phyloP scores from a whole-genome alignment of 2,888 invertebrate genomes.

The Pheosia gnoma region DNA sequence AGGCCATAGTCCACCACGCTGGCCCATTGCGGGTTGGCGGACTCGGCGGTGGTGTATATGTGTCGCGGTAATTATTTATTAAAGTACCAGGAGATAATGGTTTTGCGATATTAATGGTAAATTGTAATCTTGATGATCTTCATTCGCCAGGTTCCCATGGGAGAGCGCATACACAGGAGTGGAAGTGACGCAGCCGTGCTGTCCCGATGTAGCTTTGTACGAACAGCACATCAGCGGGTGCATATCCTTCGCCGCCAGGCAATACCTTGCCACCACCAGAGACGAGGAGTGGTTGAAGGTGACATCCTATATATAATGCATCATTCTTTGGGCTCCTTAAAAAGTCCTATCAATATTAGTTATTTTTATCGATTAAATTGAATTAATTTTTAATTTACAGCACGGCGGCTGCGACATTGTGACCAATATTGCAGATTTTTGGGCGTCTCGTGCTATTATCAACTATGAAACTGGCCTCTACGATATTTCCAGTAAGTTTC shows the following conservation, averaged over 20 bases:
- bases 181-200: constrained; percentile 85
- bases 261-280: constrained; percentile 72
- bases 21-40: too few species aligned
- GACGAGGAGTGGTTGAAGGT: constrained; percentile 78
- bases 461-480: constrained; percentile 74
- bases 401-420: constrained; percentile 83
- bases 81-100: too few species aligned
- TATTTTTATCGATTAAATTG: not conserved
- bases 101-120: too few species aligned
- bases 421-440: constrained; percentile 84
- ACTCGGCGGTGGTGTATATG: too few species aligned
- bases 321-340: too few species aligned
- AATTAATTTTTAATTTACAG: constrained; percentile 50
- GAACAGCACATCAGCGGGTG: constrained; percentile 85
- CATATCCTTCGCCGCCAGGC: constrained; percentile 80
- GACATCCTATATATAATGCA: not conserved
- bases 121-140: too few species aligned
- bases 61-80: too few species aligned
- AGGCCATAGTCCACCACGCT: too few species aligned
- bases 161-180: constrained; percentile 85
- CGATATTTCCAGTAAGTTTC: constrained; percentile 74
- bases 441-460: constrained; percentile 81
- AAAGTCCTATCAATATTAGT: too few species aligned
- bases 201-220: constrained; percentile 81
- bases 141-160: constrained; percentile 81